These are phyloP conservation scores for Indri indri DNA, from an alignment of 2,113 vertebrate genomes.

Conservation along the genomic window DNA sequence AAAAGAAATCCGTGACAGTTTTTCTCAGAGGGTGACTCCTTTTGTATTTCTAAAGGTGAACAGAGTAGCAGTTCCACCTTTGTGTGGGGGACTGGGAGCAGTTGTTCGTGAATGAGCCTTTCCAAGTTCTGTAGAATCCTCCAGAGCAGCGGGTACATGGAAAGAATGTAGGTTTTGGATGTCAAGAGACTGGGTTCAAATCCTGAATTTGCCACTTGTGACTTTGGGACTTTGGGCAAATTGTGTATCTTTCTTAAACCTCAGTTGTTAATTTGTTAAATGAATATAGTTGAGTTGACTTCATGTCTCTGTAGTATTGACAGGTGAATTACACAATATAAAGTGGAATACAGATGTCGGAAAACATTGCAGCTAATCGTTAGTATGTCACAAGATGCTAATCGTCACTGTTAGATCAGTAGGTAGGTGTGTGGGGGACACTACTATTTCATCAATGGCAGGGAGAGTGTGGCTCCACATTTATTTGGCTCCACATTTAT, in stretches of 20 bases:
- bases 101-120: neutral
- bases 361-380: accelerated
- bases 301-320: accelerated
- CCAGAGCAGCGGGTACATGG: neutral
- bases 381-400: accelerated
- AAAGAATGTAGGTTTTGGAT: neutral
- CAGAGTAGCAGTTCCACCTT: accelerated
- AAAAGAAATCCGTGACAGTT: neutral
- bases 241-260: neutral
- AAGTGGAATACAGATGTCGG: neutral
- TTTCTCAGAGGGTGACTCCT: neutral
- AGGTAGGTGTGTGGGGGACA: neutral
- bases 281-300: neutral
- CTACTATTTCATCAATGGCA: too few relatives aligned
- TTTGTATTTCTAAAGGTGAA: neutral
- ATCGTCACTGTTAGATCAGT: neutral
- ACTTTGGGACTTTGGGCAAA: neutral
- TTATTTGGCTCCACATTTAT: neutral
- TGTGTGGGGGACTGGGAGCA: too few relatives aligned
- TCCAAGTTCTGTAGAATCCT: too few relatives aligned
- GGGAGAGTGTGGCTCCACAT: accelerated
- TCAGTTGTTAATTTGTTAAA: neutral
- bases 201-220: neutral
- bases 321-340: neutral
- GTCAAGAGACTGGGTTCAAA: too few relatives aligned